These are phyloP conservation scores for Nasonovia ribisnigri DNA, from an alignment of 2,888 invertebrate genomes.

Conservation along the genomic window DNA sequence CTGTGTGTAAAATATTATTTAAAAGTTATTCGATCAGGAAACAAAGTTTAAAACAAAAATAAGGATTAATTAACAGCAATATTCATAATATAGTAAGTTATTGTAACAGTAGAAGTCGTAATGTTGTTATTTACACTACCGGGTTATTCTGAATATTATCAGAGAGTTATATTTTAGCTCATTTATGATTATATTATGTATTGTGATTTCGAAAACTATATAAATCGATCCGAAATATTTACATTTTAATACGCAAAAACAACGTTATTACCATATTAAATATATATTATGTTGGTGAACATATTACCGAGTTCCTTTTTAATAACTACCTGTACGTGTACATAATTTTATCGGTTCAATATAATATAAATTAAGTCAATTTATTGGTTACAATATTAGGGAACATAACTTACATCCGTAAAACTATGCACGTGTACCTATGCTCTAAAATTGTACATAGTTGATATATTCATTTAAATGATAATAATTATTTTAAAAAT, in stretches of 20 bases:
- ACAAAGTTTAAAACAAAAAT: slow-evolving; percentile 12
- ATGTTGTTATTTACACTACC: not conserved
- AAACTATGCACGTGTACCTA: too few relatives aligned
- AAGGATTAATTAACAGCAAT: not conserved
- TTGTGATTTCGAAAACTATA: not conserved
- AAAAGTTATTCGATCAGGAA: slow-evolving; percentile 18
- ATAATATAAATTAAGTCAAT: not conserved
- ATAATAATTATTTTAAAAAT: not conserved
- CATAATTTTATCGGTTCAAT: not conserved
- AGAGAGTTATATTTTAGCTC: not conserved
- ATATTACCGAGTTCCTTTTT: not conserved
- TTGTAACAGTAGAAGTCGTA: not conserved
- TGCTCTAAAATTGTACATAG: not conserved
- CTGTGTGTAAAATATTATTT: not conserved
- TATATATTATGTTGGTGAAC: not conserved
- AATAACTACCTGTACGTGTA: not conserved
- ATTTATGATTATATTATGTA: not conserved
- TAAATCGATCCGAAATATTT: not conserved
- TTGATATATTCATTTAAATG: not conserved
- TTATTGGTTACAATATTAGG: not conserved
- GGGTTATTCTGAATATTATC: not conserved
- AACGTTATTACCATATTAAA: not conserved
- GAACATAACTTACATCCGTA: not conserved
- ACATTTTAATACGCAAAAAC: not conserved
- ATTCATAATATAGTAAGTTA: not conserved